Base-by-base conservation (phyloP, 2,888 invertebrate genomes). In the Morpho achilles region DNA sequence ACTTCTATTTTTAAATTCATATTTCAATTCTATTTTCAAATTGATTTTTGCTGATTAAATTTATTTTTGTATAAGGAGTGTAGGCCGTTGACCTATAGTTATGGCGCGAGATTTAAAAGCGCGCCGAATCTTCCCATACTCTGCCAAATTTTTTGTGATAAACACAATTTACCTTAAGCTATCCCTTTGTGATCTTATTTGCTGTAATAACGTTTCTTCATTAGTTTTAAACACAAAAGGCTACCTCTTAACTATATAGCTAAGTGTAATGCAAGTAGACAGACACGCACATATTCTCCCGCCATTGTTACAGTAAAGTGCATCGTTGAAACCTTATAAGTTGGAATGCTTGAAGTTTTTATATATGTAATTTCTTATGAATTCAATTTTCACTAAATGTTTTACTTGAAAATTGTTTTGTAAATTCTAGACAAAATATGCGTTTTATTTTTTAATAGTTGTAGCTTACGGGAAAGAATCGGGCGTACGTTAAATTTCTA, bases 311-410 rank as follows among this genome's bases (percentile, higher is more conserved):
- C 47, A 32, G 41, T 50, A 58, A 48, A 52, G 51, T 45, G 45
- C 55, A 49, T 56, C 64, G 57, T 58, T 50, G 65, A 65, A 65
- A 57, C 65, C 65, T 56, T 58, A 58, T 56, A 52, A 65, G 57
- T 45, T 59, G 54, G 7, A 32, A 47, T 47, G 8, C 42, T 16
- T 23, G 47, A 22, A 16, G 47, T 42, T 48, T 9, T 54, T 54
- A 48, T 23, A 48, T 32, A 0, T 32, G 32, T 32, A 32, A 32
- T 32, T 32, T 32, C 4, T 32, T 32, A 32, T 5, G 32, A 32
- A 32, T 32, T 32, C 32, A 32, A 1, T 32, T 32, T 32, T 5
- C 3, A 32, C 1, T 32, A 32, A 5, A 5, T 32, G 5, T 2
- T 32, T 5, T 32, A 32, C 1, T 32, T 32, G 32, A 32, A 2